phyloP scores from a whole-genome alignment of 2,797 vertebrate genomes.

The Xiphophorus birchmanni region DNA sequence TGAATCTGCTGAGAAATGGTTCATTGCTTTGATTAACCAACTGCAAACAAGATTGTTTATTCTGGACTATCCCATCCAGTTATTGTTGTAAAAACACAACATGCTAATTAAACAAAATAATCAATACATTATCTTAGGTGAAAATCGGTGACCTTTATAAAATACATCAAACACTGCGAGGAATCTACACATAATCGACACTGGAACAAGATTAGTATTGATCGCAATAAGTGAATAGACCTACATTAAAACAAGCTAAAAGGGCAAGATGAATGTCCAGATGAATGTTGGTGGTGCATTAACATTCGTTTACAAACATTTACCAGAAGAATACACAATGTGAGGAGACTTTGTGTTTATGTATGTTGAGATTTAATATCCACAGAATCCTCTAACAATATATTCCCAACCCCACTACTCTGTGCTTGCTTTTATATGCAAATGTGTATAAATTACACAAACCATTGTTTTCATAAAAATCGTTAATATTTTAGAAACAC shows the following conservation, averaged over 20 bases:
- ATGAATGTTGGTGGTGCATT: neutral
- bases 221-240: neutral
- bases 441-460: neutral
- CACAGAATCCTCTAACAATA: neutral
- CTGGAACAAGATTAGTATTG: neutral
- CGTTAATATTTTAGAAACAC: neutral
- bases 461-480: neutral
- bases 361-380: neutral
- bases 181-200: neutral
- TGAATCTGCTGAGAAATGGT: constrained; percentile 27
- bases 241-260: neutral
- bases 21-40: constrained; percentile 21
- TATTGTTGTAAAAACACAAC: neutral
- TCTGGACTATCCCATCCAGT: neutral
- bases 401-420: neutral
- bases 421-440: neutral
- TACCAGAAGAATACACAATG: neutral
- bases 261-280: neutral
- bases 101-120: neutral
- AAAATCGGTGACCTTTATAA: neutral
- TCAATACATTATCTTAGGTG: neutral
- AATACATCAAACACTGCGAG: neutral
- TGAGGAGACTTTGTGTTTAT: neutral
- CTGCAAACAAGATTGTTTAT: neutral
- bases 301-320: neutral